Evolutionary conservation across 2,113 vertebrate genomes (phyloP).

Genomic region (Chaetorhynchus papuensis): DNA sequence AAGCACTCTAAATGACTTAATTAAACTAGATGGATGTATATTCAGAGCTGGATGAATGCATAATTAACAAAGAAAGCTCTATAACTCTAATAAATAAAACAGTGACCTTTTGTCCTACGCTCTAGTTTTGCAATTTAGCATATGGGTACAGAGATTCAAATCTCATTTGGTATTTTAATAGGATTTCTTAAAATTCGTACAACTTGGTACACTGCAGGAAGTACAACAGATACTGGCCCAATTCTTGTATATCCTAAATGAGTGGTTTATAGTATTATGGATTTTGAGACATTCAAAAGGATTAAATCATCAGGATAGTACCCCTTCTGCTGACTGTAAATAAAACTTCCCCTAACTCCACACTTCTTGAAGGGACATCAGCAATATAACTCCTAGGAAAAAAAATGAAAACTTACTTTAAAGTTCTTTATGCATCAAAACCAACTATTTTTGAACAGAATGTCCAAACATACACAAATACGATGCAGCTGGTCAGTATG

Average conservation of each 20-base stretch:
- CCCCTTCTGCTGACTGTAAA: neutral
- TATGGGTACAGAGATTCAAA: slow-evolving; percentile 31
- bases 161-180: slow-evolving; percentile 61
- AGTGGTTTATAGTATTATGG: neutral
- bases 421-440: neutral
- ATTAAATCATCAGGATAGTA: neutral
- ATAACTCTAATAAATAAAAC: slow-evolving; percentile 15
- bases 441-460: neutral
- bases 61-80: slow-evolving; percentile 47
- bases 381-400: neutral
- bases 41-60: slow-evolving; percentile 1
- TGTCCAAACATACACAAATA: neutral
- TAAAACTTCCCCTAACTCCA: neutral
- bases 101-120: slow-evolving; percentile 26
- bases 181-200: slow-evolving; percentile 13
- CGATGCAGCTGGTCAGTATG: neutral
- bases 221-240: neutral
- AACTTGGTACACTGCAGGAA: neutral
- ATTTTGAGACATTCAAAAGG: neutral
- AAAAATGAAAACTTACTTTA: neutral
- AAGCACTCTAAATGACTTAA: neutral
- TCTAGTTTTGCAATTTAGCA: neutral
- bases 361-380: neutral
- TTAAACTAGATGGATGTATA: slow-evolving; percentile 28
- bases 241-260: neutral